Evolutionary conservation across 2,113 vertebrate genomes (phyloP).

Genomic region (Bubalus kerabau): DNA sequence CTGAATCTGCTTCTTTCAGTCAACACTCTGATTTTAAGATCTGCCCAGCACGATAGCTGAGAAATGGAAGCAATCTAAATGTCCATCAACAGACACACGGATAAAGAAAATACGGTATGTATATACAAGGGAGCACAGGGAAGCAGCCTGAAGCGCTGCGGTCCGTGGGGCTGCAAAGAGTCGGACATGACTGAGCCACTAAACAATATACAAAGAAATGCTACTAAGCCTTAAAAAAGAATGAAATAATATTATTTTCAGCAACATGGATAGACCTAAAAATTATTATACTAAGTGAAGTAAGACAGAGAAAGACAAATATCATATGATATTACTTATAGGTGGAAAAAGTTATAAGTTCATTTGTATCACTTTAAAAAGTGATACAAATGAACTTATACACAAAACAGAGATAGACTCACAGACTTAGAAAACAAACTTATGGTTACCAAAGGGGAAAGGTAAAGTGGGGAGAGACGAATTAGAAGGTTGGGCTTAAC

Average conservation of each 20-base stretch:
- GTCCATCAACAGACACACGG: background rate
- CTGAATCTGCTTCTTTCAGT: background rate
- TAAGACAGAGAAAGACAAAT: background rate
- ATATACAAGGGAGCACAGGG: background rate
- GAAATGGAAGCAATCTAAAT: background rate
- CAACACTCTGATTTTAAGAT: background rate
- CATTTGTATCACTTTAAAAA: background rate
- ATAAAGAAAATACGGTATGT: background rate
- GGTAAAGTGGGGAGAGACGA: background rate
- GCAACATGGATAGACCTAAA: background rate
- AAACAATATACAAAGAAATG: background rate
- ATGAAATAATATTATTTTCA: background rate
- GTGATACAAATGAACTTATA: background rate
- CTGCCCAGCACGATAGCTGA: background rate
- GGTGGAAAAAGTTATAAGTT: background rate
- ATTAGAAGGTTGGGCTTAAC: background rate
- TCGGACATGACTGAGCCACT: background rate
- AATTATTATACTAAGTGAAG: background rate
- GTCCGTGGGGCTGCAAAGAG: background rate
- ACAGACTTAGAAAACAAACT: background rate
- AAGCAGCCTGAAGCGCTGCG: background rate
- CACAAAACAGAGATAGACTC: background rate
- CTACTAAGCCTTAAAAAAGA: background rate
- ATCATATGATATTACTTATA: background rate
- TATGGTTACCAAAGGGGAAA: background rate